These are phyloP conservation scores for Salmo trutta DNA, from an alignment of 2,797 vertebrate genomes.

Conservation along the genomic window DNA sequence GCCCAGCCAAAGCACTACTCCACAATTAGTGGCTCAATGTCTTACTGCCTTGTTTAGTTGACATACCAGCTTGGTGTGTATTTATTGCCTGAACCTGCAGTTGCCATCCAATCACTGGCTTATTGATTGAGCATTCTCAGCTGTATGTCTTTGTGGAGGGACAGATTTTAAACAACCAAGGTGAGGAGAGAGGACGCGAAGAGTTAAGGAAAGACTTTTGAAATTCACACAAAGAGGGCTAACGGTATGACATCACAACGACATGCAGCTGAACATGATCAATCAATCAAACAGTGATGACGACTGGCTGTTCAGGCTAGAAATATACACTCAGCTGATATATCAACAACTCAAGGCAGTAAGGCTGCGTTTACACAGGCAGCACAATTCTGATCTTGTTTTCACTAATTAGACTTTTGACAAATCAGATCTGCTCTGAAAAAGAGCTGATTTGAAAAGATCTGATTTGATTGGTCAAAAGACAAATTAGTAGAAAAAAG, in stretches of 20 bases:
- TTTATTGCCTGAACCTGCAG: neutral
- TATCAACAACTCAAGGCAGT: neutral
- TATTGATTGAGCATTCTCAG: neutral
- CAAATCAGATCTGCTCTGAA: too few species aligned
- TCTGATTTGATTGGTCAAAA: too few species aligned
- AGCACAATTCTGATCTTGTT: neutral
- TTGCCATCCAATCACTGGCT: neutral
- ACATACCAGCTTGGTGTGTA: neutral
- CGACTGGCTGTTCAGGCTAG: constrained; percentile 15
- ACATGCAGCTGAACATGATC: constrained; percentile 53
- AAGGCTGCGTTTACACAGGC: too few species aligned
- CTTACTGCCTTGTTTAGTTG: neutral
- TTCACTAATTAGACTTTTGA: too few species aligned
- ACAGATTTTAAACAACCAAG: neutral
- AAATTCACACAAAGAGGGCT: neutral
- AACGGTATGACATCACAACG: neutral
- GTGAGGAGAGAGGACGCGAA: neutral
- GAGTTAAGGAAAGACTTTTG: neutral
- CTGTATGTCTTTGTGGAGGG: neutral
- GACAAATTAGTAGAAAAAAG: too few species aligned
- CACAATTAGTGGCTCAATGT: neutral
- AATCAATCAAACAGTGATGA: constrained; percentile 37
- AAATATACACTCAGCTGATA: constrained; percentile 21
- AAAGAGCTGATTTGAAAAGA: too few species aligned
- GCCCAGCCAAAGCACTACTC: neutral